A percentile compares a stretch with the other conserved stretches of the same genome.
Evolutionary conservation across 1,140 invertebrate genomes (phyloP).

Genomic region (Drosophila lini): DNA sequence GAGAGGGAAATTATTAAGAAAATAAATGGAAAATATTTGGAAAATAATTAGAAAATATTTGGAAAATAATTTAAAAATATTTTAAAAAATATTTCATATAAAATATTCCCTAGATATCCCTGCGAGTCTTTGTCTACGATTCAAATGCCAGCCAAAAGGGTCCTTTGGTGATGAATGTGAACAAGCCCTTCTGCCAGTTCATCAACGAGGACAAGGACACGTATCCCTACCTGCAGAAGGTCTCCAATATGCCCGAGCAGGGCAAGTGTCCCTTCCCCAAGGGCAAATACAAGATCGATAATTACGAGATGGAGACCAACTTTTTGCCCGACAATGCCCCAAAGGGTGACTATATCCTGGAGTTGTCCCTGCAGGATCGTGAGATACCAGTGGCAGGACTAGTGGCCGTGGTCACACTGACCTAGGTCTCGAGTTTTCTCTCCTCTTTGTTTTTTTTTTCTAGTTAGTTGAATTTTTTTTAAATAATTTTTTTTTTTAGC

Average conservation of each 20-base stretch:
- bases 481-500: not conserved
- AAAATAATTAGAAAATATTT: not conserved
- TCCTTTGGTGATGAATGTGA: conserved; percentile 59
- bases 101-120: conserved; percentile 29
- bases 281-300: conserved; percentile 59
- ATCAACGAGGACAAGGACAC: conserved; percentile 67
- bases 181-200: conserved; percentile 70
- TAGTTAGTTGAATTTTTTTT: not conserved
- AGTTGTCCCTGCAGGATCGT: conserved; percentile 45
- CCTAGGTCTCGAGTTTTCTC: conserved; percentile 7
- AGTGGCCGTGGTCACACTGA: conserved; percentile 51
- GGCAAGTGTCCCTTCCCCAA: conserved; percentile 65
- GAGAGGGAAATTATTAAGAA: not conserved
- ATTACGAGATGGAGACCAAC: conserved; percentile 68
- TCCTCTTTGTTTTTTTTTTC: not conserved
- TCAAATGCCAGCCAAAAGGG: conserved; percentile 39
- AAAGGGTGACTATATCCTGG: conserved; percentile 59
- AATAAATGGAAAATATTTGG: not conserved
- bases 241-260: conserved; percentile 58
- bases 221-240: conserved; percentile 57
- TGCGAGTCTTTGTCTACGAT: conserved; percentile 58
- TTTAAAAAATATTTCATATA: not conserved
- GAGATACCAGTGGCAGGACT: conserved; percentile 54
- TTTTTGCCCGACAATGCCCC: conserved; percentile 66
- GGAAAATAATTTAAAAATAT: too few species aligned